Conservation (phyloP, 37 sponge, comb jelly and placozoan genomes). For the Beroe forskalii region DNA sequence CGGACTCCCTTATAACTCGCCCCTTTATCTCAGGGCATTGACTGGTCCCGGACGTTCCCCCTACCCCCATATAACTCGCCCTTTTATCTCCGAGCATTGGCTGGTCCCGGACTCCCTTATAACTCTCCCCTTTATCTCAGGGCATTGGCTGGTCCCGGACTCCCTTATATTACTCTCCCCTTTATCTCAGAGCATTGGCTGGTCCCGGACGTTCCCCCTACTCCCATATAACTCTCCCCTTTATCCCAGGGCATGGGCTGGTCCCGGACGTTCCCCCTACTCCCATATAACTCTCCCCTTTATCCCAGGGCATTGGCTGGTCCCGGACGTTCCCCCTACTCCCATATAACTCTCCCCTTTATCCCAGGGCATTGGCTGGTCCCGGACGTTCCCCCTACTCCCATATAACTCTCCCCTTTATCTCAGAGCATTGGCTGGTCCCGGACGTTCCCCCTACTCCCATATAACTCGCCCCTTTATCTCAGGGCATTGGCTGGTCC, state of each 20-base stretch:
- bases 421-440: slow-evolving; percentile 70
- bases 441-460: slow-evolving; percentile 68
- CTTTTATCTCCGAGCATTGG: slow-evolving; percentile 72
- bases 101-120: slow-evolving; percentile 59
- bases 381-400: slow-evolving; percentile 68
- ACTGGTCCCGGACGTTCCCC: slow-evolving; percentile 64
- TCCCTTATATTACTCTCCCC: slow-evolving; percentile 73
- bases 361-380: slow-evolving; percentile 70
- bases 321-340: slow-evolving; percentile 67
- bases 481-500: slow-evolving; percentile 70
- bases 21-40: slow-evolving; percentile 76
- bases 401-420: too few species aligned
- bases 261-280: slow-evolving; percentile 66
- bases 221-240: too few species aligned
- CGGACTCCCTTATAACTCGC: slow-evolving; percentile 68
- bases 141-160: slow-evolving; percentile 66
- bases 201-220: slow-evolving; percentile 66
- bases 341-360: too few species aligned
- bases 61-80: too few species aligned
- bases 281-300: too few species aligned
- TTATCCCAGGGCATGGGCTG: slow-evolving; percentile 71
- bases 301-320: slow-evolving; percentile 71
- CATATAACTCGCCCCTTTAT: too few species aligned
- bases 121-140: slow-evolving; percentile 82
- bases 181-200: slow-evolving; percentile 72